Evolutionary conservation across 2,113 vertebrate genomes (phyloP).

Genomic region (Ifrita kowaldi): DNA sequence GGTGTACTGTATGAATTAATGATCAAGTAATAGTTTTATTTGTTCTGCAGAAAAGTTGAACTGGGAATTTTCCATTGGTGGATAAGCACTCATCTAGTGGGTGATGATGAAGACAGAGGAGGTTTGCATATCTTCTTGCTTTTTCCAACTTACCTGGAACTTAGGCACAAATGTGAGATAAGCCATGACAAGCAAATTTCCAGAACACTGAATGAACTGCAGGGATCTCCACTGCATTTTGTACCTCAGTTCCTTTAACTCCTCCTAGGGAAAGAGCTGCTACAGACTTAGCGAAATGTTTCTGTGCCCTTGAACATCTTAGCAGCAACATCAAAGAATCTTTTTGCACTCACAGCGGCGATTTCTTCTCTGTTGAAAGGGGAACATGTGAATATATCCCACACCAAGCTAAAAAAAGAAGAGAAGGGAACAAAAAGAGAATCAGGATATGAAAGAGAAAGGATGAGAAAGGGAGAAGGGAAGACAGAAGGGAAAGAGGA

Average conservation of each 20-base stretch:
- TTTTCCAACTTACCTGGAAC: background rate
- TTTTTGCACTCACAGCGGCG: accelerated
- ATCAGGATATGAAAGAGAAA: background rate
- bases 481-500: background rate
- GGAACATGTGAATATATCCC: background rate
- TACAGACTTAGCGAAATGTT: background rate
- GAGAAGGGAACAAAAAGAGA: background rate
- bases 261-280: background rate
- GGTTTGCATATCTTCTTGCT: background rate
- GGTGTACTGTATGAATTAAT: background rate
- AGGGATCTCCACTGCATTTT: background rate
- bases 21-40: background rate
- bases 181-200: background rate
- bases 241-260: background rate
- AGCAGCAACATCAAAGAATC: background rate
- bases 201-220: background rate
- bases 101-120: background rate
- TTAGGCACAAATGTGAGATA: background rate
- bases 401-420: background rate
- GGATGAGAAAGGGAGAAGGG: background rate
- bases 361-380: background rate
- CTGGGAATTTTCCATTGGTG: background rate
- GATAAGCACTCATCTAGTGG: background rate
- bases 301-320: background rate
- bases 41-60: background rate